These are phyloP conservation scores for Notiomystis cincta DNA, from an alignment of 2,113 vertebrate genomes.

Conservation along the genomic window DNA sequence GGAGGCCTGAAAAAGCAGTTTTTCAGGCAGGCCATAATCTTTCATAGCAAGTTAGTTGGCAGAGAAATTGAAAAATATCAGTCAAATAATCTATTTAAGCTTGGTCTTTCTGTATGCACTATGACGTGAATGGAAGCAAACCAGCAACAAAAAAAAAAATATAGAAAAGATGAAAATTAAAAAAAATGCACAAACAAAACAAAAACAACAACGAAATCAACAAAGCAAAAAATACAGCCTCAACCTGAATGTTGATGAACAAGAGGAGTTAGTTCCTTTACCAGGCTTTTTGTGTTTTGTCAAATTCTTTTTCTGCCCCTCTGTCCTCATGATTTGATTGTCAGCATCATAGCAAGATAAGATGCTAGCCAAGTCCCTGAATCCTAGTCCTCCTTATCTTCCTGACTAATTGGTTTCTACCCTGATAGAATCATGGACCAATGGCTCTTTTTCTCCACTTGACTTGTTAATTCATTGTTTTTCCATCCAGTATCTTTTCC, in stretches of 20 bases:
- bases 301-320: neutral
- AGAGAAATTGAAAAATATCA: slow-evolving; percentile 66
- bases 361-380: neutral
- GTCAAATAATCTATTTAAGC: slow-evolving; percentile 34
- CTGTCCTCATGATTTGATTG: neutral
- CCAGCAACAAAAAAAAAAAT: neutral
- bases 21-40: slow-evolving; percentile 66
- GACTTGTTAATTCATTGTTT: neutral
- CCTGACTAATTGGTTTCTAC: neutral
- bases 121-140: neutral
- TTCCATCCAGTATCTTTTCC: neutral
- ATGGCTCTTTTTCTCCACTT: neutral
- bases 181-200: too few species aligned
- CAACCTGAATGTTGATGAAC: neutral
- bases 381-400: neutral
- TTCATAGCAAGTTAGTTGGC: slow-evolving; percentile 44
- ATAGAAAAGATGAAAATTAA: too few species aligned
- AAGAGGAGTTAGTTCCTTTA: neutral
- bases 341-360: neutral
- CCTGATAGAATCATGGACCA: neutral
- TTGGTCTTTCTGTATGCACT: neutral
- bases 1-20: slow-evolving; percentile 56
- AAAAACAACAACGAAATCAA: too few species aligned
- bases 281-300: neutral
- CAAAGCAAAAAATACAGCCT: neutral